Evolutionary conservation across 1,140 invertebrate genomes (phyloP).

Genomic region (Chlorops oryzae): DNA sequence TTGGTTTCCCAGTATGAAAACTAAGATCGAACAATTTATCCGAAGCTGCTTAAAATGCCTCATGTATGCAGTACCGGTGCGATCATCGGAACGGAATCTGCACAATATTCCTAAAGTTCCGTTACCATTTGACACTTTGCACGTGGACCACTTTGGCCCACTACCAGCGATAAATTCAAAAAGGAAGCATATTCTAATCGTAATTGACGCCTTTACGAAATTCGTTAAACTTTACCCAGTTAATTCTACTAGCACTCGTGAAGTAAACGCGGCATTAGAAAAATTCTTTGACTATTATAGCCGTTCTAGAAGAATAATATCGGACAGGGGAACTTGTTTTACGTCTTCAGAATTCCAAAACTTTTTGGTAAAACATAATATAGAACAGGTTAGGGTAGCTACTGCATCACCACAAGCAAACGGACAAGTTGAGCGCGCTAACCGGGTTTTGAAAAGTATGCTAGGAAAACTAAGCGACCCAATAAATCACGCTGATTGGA

Average conservation of each 20-base stretch:
- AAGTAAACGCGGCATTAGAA: slow-evolving; percentile 20
- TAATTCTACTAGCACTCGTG: slow-evolving; percentile 15
- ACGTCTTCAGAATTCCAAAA: slow-evolving; percentile 22
- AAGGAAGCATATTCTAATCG: slow-evolving; percentile 47
- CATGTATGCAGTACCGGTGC: slow-evolving; percentile 12
- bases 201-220: slow-evolving; percentile 39
- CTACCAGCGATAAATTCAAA: slow-evolving; percentile 23
- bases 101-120: no score
- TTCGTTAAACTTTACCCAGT: no score
- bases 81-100: slow-evolving; percentile 20
- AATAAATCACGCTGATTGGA: no score
- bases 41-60: slow-evolving; percentile 25
- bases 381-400: slow-evolving; percentile 8
- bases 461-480: no score
- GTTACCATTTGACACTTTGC: no score
- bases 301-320: slow-evolving; percentile 18
- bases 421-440: slow-evolving; percentile 22
- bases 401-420: no score
- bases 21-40: slow-evolving; percentile 18
- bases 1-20: slow-evolving; percentile 25
- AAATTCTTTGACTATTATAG: slow-evolving; percentile 11
- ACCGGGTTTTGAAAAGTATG: slow-evolving; percentile 18
- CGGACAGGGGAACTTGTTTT: slow-evolving; percentile 27
- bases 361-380: slow-evolving; percentile 12
- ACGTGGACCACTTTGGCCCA: slow-evolving; percentile 33